phyloP scores from a whole-genome alignment of 2,113 vertebrate species.

The Notarius quadriscutis region DNA sequence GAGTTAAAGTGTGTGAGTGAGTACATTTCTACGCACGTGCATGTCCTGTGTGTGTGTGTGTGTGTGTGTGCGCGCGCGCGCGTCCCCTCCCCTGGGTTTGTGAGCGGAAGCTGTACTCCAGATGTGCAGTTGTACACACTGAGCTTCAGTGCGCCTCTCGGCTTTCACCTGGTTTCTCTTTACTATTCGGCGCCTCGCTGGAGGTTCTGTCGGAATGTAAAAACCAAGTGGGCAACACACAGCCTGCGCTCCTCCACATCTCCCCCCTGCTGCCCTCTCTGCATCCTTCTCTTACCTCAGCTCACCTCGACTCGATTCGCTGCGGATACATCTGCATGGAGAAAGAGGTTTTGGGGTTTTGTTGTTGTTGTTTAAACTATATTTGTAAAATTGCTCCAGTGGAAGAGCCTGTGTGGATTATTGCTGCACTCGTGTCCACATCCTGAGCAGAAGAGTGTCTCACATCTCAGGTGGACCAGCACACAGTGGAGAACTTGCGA shows the following conservation, averaged over 20 bases:
- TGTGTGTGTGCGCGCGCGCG: neutral
- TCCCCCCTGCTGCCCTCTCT: constrained; percentile 56
- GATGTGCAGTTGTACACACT: constrained; percentile 37
- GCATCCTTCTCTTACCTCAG: constrained; percentile 38
- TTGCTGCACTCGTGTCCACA: neutral
- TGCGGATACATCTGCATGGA: neutral
- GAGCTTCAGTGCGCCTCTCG: neutral
- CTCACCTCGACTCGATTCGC: constrained; percentile 31
- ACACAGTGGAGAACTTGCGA: constrained; percentile 1
- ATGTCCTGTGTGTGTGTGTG: neutral
- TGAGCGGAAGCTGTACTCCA: constrained; percentile 44
- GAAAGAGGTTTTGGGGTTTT: neutral
- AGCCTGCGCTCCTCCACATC: constrained; percentile 54
- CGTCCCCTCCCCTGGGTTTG: constrained; percentile 27
- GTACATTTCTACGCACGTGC: neutral
- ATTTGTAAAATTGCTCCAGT: neutral
- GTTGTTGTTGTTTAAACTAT: no score
- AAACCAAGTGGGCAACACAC: constrained; percentile 69
- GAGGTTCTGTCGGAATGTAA: constrained; percentile 58
- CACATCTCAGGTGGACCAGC: constrained; percentile 52
- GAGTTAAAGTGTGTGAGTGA: neutral
- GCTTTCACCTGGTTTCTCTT: constrained; percentile 48
- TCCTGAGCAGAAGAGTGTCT: neutral
- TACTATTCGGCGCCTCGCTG: constrained; percentile 1
- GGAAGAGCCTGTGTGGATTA: neutral